A percentile compares a stretch with the other conserved stretches of the same genome.
Evolutionary conservation across 2,888 invertebrate genomes (phyloP).

Genomic region (Anoplius nigerrimus): DNA sequence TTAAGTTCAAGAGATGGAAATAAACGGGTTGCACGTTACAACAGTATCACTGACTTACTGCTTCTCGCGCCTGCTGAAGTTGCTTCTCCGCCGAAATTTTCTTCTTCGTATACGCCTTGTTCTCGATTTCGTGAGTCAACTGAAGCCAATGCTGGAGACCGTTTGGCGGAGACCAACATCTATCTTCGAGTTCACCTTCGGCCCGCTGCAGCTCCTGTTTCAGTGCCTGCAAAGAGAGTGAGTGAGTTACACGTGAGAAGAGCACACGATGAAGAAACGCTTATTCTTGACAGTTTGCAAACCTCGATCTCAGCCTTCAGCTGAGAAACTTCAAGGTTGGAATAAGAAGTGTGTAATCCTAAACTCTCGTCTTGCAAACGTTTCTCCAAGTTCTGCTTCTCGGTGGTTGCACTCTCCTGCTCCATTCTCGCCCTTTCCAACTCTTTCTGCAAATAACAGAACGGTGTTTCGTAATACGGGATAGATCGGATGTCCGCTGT

Average conservation of each 20-base stretch:
- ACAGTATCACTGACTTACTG: slow-evolving; percentile 78
- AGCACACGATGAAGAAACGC: neutral
- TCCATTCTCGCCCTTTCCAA: slow-evolving; percentile 89
- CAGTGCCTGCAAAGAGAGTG: slow-evolving; percentile 78
- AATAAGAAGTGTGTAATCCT: slow-evolving; percentile 84
- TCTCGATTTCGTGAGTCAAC: slow-evolving; percentile 96
- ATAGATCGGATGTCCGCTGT: neutral
- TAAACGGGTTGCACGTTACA: neutral
- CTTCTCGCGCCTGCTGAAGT: slow-evolving; percentile 90
- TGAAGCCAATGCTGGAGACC: slow-evolving; percentile 97
- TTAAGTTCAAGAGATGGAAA: too few relatives aligned
- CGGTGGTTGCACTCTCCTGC: slow-evolving; percentile 88
- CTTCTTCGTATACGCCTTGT: slow-evolving; percentile 90
- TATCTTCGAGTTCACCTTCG: slow-evolving; percentile 92
- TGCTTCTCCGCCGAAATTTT: slow-evolving; percentile 89
- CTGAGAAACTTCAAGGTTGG: slow-evolving; percentile 88
- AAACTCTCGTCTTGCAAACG: slow-evolving; percentile 85
- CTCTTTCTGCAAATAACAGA: slow-evolving; percentile 75
- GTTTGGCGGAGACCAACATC: slow-evolving; percentile 92
- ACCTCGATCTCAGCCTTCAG: slow-evolving; percentile 91
- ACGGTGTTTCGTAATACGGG: slow-evolving; percentile 58
- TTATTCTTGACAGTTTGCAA: slow-evolving; percentile 32
- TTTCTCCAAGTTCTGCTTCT: slow-evolving; percentile 88
- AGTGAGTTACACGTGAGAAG: neutral
- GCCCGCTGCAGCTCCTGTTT: slow-evolving; percentile 89